These are phyloP conservation scores for Melanargia galathea DNA, from an alignment of 2,888 invertebrate genomes.

Conservation along the genomic window DNA sequence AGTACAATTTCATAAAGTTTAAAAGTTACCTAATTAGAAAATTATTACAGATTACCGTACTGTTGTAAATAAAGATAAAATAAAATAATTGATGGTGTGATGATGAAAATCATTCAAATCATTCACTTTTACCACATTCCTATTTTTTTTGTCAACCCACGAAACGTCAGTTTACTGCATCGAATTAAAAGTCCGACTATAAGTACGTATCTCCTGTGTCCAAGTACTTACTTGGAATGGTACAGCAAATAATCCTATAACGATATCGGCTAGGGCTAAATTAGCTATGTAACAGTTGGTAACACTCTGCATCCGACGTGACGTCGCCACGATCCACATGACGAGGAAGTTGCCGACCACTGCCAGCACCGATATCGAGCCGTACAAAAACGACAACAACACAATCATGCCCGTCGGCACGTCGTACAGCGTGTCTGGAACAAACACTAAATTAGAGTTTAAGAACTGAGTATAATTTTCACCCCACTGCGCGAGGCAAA, in stretches of 20 bases:
- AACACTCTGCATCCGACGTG: slow-evolving; percentile 89
- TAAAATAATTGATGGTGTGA: too few relatives aligned
- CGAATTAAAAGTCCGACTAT: too few relatives aligned
- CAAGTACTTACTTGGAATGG: slow-evolving; percentile 84
- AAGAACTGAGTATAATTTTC: too few relatives aligned
- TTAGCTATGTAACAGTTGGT: slow-evolving; percentile 94
- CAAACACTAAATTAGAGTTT: background rate
- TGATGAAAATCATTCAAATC: too few relatives aligned
- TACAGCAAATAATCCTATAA: slow-evolving; percentile 92
- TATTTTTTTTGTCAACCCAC: too few relatives aligned
- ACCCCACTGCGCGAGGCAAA: too few relatives aligned
- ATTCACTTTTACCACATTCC: too few relatives aligned
- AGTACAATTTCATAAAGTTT: too few relatives aligned
- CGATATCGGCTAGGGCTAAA: slow-evolving; percentile 92
- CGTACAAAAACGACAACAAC: slow-evolving; percentile 89
- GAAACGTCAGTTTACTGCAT: too few relatives aligned
- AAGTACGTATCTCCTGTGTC: background rate
- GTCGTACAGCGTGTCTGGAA: slow-evolving; percentile 84
- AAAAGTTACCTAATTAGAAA: too few relatives aligned
- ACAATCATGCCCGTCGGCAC: slow-evolving; percentile 89
- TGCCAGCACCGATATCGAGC: slow-evolving; percentile 90
- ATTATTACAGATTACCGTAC: too few relatives aligned
- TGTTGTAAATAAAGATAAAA: too few relatives aligned
- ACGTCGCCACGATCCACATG: slow-evolving; percentile 91
- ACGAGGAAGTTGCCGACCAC: slow-evolving; percentile 93